These are phyloP conservation scores for Drosophila pandora DNA, from an alignment of 1,140 invertebrate genomes.

Conservation along the genomic window DNA sequence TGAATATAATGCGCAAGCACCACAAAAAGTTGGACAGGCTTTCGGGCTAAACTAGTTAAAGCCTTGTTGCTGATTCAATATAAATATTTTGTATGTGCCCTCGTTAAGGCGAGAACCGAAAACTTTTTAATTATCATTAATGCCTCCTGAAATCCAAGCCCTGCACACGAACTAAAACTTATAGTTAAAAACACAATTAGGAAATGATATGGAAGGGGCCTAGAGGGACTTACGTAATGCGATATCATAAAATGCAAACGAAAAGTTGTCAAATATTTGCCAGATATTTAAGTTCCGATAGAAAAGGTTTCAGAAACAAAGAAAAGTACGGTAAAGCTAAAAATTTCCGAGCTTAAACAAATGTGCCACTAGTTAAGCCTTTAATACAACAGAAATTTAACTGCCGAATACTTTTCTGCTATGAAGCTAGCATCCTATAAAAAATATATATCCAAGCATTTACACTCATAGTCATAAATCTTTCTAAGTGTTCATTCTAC, in stretches of 20 bases:
- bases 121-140: slow-evolving; percentile 73
- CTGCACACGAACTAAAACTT: slow-evolving; percentile 19
- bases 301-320: neutral
- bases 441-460: neutral
- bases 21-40: slow-evolving; percentile 13
- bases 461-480: neutral
- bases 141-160: slow-evolving; percentile 36
- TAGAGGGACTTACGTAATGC: slow-evolving; percentile 27
- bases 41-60: slow-evolving; percentile 34
- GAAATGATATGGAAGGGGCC: slow-evolving; percentile 12
- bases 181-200: slow-evolving; percentile 46
- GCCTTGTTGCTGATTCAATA: slow-evolving; percentile 10
- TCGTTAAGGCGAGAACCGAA: slow-evolving; percentile 18
- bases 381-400: neutral
- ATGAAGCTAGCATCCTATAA: neutral
- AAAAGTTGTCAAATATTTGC: slow-evolving; percentile 64
- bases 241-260: slow-evolving; percentile 52
- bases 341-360: neutral
- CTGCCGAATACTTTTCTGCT: neutral
- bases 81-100: slow-evolving; percentile 31
- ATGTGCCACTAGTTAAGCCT: neutral
- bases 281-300: slow-evolving; percentile 61
- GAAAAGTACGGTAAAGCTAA: neutral
- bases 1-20: slow-evolving; percentile 23
- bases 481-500: neutral